Evolutionary conservation across 1,140 invertebrate genomes (phyloP), one percentile per base, ranked within the genome.

Genomic region (Camponotus vicinus): DNA sequence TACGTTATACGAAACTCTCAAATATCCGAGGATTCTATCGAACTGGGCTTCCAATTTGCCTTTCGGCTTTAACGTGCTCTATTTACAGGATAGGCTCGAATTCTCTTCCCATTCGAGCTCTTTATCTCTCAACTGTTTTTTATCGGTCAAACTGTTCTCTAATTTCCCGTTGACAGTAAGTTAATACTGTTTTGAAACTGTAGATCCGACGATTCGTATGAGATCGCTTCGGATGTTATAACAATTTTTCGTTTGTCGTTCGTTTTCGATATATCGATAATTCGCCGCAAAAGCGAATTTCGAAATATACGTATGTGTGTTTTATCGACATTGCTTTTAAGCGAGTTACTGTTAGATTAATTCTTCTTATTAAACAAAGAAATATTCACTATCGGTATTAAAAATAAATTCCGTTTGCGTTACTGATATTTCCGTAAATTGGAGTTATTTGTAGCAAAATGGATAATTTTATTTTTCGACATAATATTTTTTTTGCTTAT

Each of bases 111-210:
- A 55, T 40, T 57, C 15, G n/a, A 11, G 77, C 57, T 80, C 45
- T 69, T 80, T 80, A 70, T 70, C n/a, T 34, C 34, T 4, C 34
- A 5, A 5, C 9, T 27, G 27, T 2, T 37, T 69, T 80, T 70
- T 66, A 66, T 66, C 42, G 18, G 34, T n/a, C 45, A 52, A 80
- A 18, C 45, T 27, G 32, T 57, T 64, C 76, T 80, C 77, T 70
- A 70, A 80, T 80, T 80, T 78, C 42, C 3, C 45, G 76, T 52
- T 66, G 63, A 79, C 55, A n/a, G 77, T 57, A 80, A 80, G 64
- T 57, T 55, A 80, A 80, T 80, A 80, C 77, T 27, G 64, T 70
- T 80, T 80, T 70, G 77, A 70, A 70, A 80, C 77, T 15, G 45
- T 80, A 80, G 45, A 69, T 70, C 77, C 42, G 13, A n/a, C 45